Percentiles rank a stretch among this genome's conserved stretches.
These are phyloP conservation scores for Nycticorax nycticorax DNA, from an alignment of 2,113 vertebrate species.

Conservation along the genomic window DNA sequence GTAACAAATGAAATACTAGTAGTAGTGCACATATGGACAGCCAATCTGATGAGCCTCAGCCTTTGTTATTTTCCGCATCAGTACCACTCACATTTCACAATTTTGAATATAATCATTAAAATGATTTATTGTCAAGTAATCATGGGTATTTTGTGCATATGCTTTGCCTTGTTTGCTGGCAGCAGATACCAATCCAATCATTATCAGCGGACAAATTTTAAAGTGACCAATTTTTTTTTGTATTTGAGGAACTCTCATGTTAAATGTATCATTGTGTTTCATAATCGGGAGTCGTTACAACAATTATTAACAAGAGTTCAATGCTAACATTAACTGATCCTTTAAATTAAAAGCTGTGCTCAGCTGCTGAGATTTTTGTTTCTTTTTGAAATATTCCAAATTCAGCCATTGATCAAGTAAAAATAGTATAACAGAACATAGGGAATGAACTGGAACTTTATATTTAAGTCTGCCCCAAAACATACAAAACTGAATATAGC, in stretches of 20 bases:
- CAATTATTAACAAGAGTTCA: neutral
- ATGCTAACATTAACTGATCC: neutral
- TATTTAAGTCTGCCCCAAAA: neutral
- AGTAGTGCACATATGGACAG: conserved; percentile 32
- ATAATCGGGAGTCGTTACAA: neutral
- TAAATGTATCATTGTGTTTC: neutral
- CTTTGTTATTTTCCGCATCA: conserved; percentile 66
- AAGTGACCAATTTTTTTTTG: conserved; percentile 39
- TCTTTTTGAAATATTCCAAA: neutral
- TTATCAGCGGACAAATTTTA: conserved; percentile 53
- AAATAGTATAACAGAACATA: neutral
- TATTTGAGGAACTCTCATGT: neutral
- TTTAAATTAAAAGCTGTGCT: neutral
- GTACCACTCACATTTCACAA: conserved; percentile 61
- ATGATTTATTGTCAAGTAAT: conserved; percentile 72
- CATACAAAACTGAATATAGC: neutral
- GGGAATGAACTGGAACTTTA: neutral
- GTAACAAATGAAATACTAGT: neutral
- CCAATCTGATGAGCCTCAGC: conserved; percentile 24
- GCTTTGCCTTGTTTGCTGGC: conserved; percentile 72
- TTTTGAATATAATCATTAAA: conserved; percentile 70
- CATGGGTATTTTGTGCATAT: conserved; percentile 59
- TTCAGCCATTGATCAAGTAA: neutral
- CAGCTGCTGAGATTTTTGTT: neutral
- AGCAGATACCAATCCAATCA: conserved; percentile 40